Percentiles rank a stretch among this genome's conserved stretches.
Evolutionary conservation across 37 sponge, comb jelly and placozoan genomes (phyloP).

Genomic region (Dysidea cf. avara): DNA sequence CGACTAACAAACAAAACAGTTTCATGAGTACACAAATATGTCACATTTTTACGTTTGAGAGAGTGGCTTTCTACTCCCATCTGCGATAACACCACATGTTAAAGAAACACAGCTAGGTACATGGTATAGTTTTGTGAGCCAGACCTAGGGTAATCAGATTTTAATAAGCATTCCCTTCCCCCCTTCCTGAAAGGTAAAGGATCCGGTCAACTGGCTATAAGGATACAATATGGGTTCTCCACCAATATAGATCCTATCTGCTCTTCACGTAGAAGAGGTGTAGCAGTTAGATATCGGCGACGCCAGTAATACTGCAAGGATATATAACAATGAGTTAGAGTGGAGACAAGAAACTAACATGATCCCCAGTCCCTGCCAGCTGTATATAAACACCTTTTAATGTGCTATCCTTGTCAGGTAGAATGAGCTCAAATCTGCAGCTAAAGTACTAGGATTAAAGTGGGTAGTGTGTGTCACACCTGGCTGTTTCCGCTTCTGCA

Average conservation of each 20-base stretch:
- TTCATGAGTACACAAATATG: background rate
- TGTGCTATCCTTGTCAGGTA: slow-evolving; percentile 47
- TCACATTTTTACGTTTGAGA: slow-evolving; percentile 10
- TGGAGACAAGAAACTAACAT: slow-evolving; percentile 44
- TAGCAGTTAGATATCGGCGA: slow-evolving; percentile 56
- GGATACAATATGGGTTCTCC: slow-evolving; percentile 76
- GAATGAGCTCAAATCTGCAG: slow-evolving; percentile 77
- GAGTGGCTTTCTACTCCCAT: slow-evolving; percentile 34
- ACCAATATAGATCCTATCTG: slow-evolving; percentile 79
- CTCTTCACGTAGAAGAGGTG: slow-evolving; percentile 57
- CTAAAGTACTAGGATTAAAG: background rate
- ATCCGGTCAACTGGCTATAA: slow-evolving; percentile 15
- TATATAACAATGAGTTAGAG: background rate
- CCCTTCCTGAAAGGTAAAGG: too few relatives aligned
- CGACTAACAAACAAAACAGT: slow-evolving; percentile 26
- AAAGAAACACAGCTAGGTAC: background rate
- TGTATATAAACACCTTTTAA: slow-evolving; percentile 56
- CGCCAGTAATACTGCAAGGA: slow-evolving; percentile 73
- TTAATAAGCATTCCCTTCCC: slow-evolving; percentile 9
- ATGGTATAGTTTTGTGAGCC: background rate
- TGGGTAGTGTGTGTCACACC: background rate
- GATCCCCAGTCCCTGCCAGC: slow-evolving; percentile 89
- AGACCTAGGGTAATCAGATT: slow-evolving; percentile 17
- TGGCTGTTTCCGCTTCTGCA: slow-evolving; percentile 32
- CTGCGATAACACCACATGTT: background rate